Evolutionary conservation across 2,888 invertebrate genomes (phyloP).

Genomic region (Epistrophe eligans): DNA sequence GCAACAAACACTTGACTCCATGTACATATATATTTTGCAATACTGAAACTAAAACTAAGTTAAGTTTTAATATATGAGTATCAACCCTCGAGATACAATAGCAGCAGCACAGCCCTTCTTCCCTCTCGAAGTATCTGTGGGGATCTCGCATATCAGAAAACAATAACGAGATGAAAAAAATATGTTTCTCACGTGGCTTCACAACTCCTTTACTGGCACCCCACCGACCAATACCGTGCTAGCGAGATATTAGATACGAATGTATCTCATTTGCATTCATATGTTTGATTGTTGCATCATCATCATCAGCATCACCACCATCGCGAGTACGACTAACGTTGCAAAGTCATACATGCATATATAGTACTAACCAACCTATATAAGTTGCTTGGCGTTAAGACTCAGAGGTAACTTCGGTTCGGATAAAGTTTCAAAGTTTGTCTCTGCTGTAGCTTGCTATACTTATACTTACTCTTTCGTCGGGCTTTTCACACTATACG

Average conservation of each 20-base stretch:
- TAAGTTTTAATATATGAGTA: constrained; percentile 36
- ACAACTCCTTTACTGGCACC: constrained; percentile 26
- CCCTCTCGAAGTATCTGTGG: not conserved
- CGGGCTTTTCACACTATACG: constrained; percentile 9
- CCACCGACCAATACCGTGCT: not conserved
- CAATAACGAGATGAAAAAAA: constrained; percentile 26
- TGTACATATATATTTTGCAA: constrained; percentile 56
- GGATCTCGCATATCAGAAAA: constrained; percentile 40
- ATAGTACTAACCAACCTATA: not conserved
- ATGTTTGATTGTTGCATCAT: constrained; percentile 68
- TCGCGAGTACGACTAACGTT: not conserved
- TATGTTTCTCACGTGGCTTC: constrained; percentile 59
- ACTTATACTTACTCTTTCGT: constrained; percentile 11
- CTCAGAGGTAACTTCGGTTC: constrained; percentile 20
- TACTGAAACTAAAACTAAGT: constrained; percentile 60
- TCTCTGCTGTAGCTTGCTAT: not conserved
- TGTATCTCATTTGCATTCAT: constrained; percentile 69
- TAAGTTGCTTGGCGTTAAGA: constrained; percentile 3
- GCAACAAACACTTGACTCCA: constrained; percentile 52
- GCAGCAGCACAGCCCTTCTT: not conserved
- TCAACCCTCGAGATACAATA: constrained; percentile 26
- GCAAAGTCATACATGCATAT: not conserved
- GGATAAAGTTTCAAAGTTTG: constrained; percentile 59
- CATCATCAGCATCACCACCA: constrained; percentile 12
- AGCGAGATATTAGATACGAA: constrained; percentile 51